phyloP scores from a whole-genome alignment of 2,888 invertebrate genomes.

The Myopa testacea region DNA sequence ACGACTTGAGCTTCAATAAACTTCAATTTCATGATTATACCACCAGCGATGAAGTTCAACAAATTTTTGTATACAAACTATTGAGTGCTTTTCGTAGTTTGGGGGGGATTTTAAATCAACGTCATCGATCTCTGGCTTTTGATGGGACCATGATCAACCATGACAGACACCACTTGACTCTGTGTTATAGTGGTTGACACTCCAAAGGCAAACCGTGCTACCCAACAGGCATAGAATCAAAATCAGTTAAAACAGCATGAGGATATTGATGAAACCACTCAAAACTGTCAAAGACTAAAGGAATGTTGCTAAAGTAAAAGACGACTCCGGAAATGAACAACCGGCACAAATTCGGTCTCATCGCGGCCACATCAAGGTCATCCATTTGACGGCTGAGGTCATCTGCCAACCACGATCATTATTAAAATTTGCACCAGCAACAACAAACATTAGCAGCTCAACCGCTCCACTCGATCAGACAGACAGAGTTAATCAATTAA shows the following conservation, averaged over 20 bases:
- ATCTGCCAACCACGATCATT: neutral
- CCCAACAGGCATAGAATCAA: too few species aligned
- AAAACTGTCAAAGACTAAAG: neutral
- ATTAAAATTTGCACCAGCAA: neutral
- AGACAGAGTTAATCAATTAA: neutral
- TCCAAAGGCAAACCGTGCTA: too few species aligned
- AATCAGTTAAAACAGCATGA: too few species aligned
- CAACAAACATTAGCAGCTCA: neutral
- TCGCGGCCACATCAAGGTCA: conserved; percentile 2
- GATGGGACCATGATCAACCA: too few species aligned
- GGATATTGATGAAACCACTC: too few species aligned
- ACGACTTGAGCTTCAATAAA: too few species aligned
- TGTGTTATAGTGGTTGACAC: too few species aligned
- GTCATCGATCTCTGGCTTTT: too few species aligned
- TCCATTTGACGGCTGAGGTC: neutral
- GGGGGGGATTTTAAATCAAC: too few species aligned
- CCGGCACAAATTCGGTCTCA: neutral
- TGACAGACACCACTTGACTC: too few species aligned
- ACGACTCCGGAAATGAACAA: neutral
- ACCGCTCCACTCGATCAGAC: neutral
- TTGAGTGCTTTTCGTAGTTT: neutral
- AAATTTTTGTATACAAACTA: neutral
- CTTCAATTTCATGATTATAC: too few species aligned
- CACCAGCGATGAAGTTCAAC: neutral
- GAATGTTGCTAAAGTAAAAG: neutral